phyloP scores from a whole-genome alignment of 2,888 invertebrate species.

The Pyrocoelia pectoralis region DNA sequence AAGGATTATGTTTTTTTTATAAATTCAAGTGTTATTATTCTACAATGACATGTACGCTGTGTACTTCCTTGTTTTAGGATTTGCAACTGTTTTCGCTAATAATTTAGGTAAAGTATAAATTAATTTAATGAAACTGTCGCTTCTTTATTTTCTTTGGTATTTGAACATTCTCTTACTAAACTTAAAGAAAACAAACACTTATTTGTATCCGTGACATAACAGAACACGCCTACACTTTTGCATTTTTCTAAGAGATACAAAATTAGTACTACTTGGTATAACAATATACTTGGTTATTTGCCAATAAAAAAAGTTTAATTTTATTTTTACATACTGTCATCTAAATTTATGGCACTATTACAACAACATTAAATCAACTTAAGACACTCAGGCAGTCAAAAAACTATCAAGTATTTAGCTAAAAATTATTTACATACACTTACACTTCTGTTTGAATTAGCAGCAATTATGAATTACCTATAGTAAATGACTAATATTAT shows the following conservation, averaged over 20 bases:
- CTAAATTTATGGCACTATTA: neutral
- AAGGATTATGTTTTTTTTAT: neutral
- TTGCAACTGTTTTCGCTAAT: neutral
- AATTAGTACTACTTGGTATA: neutral
- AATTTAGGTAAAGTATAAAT: slow-evolving; percentile 7
- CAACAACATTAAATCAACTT: neutral
- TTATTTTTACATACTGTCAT: neutral
- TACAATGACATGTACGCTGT: slow-evolving; percentile 7
- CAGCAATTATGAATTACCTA: too few species aligned
- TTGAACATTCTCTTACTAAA: neutral
- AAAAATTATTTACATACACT: too few species aligned
- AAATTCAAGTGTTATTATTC: neutral
- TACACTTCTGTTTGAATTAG: too few species aligned
- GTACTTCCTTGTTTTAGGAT: neutral
- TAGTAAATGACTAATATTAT: too few species aligned
- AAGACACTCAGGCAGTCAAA: neutral
- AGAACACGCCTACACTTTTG: slow-evolving; percentile 3
- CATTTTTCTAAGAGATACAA: slow-evolving; percentile 1
- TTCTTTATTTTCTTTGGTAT: neutral
- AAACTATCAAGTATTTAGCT: too few species aligned
- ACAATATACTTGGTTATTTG: slow-evolving; percentile 1
- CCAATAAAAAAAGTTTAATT: neutral
- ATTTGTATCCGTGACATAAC: neutral
- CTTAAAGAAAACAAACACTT: too few species aligned
- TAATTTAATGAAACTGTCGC: neutral